Percentiles rank a stretch among this genome's conserved stretches.
Evolutionary conservation across 1,140 invertebrate genomes (phyloP).

Genomic region (Drosophila kepulauana): DNA sequence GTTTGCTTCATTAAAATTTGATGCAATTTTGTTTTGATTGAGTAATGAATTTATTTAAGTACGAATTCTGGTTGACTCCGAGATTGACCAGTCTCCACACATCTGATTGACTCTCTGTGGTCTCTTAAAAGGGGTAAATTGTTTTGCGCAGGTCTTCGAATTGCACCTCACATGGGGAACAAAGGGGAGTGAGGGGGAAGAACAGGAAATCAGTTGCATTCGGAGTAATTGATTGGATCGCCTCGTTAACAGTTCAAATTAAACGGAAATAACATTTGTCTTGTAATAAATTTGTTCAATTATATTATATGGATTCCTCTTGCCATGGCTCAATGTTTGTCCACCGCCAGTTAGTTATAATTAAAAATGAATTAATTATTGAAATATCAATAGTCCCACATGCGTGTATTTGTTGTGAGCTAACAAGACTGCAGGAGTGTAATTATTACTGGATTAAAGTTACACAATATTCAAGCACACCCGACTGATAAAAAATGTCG

Average conservation of each 20-base stretch:
- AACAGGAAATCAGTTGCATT: slow-evolving; percentile 23
- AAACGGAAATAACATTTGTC: slow-evolving; percentile 10
- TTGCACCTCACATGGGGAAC: slow-evolving; percentile 35
- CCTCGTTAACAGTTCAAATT: not conserved
- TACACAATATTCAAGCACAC: not conserved
- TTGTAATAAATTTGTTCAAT: slow-evolving; percentile 13
- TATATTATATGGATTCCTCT: slow-evolving; percentile 1
- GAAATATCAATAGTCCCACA: slow-evolving; percentile 6
- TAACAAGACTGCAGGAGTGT: slow-evolving; percentile 17
- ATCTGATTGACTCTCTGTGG: not conserved
- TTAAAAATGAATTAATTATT: slow-evolving; percentile 34
- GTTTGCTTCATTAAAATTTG: slow-evolving; percentile 56
- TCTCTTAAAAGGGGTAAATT: not conserved
- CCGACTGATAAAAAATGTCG: not conserved
- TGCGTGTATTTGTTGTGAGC: slow-evolving; percentile 2
- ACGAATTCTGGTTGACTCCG: slow-evolving; percentile 56
- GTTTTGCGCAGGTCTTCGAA: slow-evolving; percentile 26
- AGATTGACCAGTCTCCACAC: slow-evolving; percentile 29
- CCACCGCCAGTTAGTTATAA: slow-evolving; percentile 8
- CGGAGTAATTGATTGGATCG: slow-evolving; percentile 38
- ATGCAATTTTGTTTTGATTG: slow-evolving; percentile 60
- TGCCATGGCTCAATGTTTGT: not conserved
- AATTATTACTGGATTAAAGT: slow-evolving; percentile 5
- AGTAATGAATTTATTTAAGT: slow-evolving; percentile 42
- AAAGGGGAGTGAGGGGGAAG: slow-evolving; percentile 13